Evolutionary conservation across 1,140 invertebrate species (phyloP).

Genomic region (Drosophila nasuta): DNA sequence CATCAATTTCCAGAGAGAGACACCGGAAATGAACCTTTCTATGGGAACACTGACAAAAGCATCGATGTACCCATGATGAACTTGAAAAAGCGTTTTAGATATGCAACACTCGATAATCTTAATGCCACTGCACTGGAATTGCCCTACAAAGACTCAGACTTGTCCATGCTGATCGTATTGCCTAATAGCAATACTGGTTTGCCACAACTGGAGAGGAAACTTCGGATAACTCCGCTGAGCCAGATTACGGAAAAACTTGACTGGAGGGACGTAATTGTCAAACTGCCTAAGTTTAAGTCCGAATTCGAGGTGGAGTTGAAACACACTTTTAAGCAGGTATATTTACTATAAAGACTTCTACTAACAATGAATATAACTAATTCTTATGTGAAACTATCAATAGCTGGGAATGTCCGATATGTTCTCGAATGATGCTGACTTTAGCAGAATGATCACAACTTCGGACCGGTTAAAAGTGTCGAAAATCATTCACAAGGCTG

Average conservation of each 20-base stretch:
- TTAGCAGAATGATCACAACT: too few relatives aligned
- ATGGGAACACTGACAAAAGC: conserved; percentile 49
- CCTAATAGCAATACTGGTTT: conserved; percentile 66
- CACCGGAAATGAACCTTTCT: conserved; percentile 56
- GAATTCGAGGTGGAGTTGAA: conserved; percentile 86
- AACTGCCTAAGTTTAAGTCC: conserved; percentile 88
- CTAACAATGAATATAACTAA: not conserved
- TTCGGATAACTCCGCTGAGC: conserved; percentile 77
- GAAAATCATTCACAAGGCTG: conserved; percentile 86
- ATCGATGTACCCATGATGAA: conserved; percentile 86
- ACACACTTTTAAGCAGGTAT: conserved; percentile 85
- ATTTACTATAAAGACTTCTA: not conserved
- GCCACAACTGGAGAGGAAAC: conserved; percentile 85
- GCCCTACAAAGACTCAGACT: conserved; percentile 43
- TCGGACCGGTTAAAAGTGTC: too few relatives aligned
- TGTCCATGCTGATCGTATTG: too few relatives aligned
- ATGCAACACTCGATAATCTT: conserved; percentile 59
- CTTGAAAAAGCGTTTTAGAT: conserved; percentile 72
- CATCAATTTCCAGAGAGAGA: conserved; percentile 58
- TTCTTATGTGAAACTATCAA: conserved; percentile 20
- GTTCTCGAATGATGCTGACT: too few relatives aligned
- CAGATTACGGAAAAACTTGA: conserved; percentile 71
- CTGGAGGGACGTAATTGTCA: conserved; percentile 85
- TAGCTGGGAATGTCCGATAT: conserved; percentile 50
- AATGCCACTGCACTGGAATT: conserved; percentile 69